Conservation (phyloP, 1,140 invertebrate species). For the Pantala flavescens region DNA sequence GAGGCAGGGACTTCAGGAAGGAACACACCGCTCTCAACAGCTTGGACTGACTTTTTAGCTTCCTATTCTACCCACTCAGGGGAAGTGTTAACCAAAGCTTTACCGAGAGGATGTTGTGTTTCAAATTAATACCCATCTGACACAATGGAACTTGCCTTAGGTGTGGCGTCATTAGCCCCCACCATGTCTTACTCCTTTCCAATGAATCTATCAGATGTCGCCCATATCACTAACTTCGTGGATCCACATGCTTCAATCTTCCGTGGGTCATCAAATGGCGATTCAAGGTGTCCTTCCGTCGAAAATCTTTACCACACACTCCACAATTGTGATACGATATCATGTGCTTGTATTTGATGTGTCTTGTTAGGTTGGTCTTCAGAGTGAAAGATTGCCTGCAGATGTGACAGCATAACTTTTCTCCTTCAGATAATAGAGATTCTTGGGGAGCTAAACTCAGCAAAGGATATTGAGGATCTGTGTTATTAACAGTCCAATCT, state of each 20-base stretch:
- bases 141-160: constrained; percentile 1
- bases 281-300: not conserved
- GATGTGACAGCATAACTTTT: not conserved
- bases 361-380: not conserved
- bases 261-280: not conserved
- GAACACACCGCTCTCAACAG: not conserved
- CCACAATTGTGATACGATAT: not conserved
- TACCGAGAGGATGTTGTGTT: not conserved
- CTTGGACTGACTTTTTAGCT: not conserved
- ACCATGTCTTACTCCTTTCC: not conserved
- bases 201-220: not conserved
- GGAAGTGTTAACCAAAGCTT: not conserved
- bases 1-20: constrained; percentile 6
- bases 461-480: not conserved
- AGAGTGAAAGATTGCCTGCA: not conserved
- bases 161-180: not conserved
- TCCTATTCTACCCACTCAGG: not conserved
- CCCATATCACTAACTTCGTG: not conserved
- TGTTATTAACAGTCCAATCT: not conserved
- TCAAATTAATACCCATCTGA: not conserved
- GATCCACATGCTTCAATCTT: not conserved
- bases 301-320: not conserved
- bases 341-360: constrained; percentile 1
- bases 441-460: not conserved
- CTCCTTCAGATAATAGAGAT: not conserved